These are phyloP conservation scores for Dasypolia templi DNA, from an alignment of 2,888 invertebrate genomes.

Conservation along the genomic window DNA sequence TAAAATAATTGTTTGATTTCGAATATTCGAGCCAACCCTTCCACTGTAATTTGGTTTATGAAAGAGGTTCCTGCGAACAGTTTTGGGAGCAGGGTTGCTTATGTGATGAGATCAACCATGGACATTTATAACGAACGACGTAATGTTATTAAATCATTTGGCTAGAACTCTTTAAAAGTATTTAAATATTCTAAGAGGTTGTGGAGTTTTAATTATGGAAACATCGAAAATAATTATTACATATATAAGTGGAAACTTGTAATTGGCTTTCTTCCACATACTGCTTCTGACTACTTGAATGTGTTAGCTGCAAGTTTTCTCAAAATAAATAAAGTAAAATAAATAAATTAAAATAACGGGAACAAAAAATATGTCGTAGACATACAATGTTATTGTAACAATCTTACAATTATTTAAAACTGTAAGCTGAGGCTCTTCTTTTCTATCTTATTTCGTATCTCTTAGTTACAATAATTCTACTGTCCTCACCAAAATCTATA, in stretches of 20 bases:
- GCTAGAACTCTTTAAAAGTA: conserved; percentile 27
- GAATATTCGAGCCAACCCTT: conserved; percentile 79
- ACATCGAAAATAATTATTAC: conserved; percentile 12
- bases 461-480: not conserved
- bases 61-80: conserved; percentile 69
- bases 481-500: not conserved
- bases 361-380: not conserved
- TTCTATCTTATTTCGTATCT: not conserved
- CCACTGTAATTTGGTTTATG: conserved; percentile 80
- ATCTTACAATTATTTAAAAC: not conserved
- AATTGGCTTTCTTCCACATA: no score
- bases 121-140: conserved; percentile 59
- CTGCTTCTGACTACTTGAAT: no score
- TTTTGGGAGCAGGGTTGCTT: conserved; percentile 61
- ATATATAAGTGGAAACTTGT: no score
- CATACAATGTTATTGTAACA: not conserved
- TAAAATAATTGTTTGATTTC: conserved; percentile 90
- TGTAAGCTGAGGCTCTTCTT: not conserved
- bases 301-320: no score
- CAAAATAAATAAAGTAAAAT: no score
- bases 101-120: conserved; percentile 68
- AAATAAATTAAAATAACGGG: no score
- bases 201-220: conserved; percentile 38
- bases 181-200: conserved; percentile 24
- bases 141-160: conserved; percentile 41